Evolutionary conservation across 2,888 invertebrate genomes (phyloP), one percentile per base, ranked within the genome.

Genomic region (Drosophila mulleri): DNA sequence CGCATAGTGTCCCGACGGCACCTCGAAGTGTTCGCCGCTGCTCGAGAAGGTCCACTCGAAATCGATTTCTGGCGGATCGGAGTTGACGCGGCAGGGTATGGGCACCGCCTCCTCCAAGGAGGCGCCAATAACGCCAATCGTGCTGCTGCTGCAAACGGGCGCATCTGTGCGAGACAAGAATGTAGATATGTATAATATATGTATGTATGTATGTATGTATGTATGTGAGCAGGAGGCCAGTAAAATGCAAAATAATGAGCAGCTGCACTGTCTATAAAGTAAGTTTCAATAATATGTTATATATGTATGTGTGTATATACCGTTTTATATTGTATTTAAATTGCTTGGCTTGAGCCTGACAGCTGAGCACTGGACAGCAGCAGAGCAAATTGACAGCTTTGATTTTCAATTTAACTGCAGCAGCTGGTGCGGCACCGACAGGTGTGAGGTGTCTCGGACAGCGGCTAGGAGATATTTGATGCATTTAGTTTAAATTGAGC

Each of bases 1-100:
- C n/a, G 95, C 92, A 89, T 93, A 93, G 80, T 93, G 93, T 23
- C 92, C 95, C 4, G 96, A 96, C 5, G 96, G 95, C 1, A 96
- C 96, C 87, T 97, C 96, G 78, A 97, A 95, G 90, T 96, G 96
- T 91, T 97, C 97, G 16, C 97, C 97, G 85, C 97, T 97, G 91
- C 97, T 97, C 92, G 97, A 98, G 93, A 98, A 97, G 90, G 97
- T 96, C 98, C 98, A 98, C 85, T 96, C 95, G 93, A 98, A 98
- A 65, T 95, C 95, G 78, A 98, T 96, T 88, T 96, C 96, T 71
- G 95, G 95, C 0, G 98, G 98, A 93, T 97, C 97, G 37, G 98
- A 97, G 35, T 97, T 96, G 68, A 98, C 97, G 78, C 97, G 96
- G 92, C 98, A 98, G n/a, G 96, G 95, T 67, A 97, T 96, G 73